Evolutionary conservation across 2,797 vertebrate species (phyloP).

Genomic region (Acipenser ruthenus): DNA sequence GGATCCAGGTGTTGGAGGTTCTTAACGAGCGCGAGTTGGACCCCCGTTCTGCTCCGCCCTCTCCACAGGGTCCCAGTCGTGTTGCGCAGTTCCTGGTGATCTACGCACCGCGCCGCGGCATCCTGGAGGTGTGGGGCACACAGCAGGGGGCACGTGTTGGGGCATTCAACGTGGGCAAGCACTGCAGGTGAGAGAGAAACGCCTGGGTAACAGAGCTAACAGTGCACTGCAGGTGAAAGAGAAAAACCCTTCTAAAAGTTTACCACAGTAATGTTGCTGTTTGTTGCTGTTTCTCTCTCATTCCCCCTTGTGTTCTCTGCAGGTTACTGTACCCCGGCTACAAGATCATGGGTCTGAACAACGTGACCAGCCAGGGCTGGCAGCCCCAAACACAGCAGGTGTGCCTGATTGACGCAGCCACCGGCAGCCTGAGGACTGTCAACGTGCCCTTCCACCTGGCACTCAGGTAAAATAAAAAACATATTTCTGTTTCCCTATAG

Average conservation of each 20-base stretch:
- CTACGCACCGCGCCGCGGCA: slow-evolving; percentile 87
- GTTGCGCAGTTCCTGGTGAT: slow-evolving; percentile 92
- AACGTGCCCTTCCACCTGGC: slow-evolving; percentile 92
- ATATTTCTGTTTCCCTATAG: no score
- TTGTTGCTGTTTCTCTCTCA: no score
- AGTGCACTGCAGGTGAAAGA: slow-evolving; percentile 74
- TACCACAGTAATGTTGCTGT: background rate
- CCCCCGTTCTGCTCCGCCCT: slow-evolving; percentile 48
- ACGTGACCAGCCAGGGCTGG: slow-evolving; percentile 91
- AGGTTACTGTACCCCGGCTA: slow-evolving; percentile 91
- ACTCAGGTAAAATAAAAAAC: slow-evolving; percentile 57
- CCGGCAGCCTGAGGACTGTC: slow-evolving; percentile 75
- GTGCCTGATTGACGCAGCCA: slow-evolving; percentile 83
- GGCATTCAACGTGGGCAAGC: slow-evolving; percentile 92
- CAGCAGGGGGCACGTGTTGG: slow-evolving; percentile 91
- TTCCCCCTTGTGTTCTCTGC: slow-evolving; percentile 19
- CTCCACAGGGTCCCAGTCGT: slow-evolving; percentile 71
- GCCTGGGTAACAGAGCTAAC: background rate
- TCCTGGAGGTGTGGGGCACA: slow-evolving; percentile 93
- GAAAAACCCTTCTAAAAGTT: background rate
- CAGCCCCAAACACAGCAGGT: slow-evolving; percentile 92
- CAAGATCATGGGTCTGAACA: slow-evolving; percentile 95
- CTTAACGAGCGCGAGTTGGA: slow-evolving; percentile 73
- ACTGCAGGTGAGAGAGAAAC: slow-evolving; percentile 72
- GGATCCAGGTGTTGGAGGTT: slow-evolving; percentile 87